Evolutionary conservation across 2,888 invertebrate species (phyloP), one percentile per base, ranked within the genome.

Genomic region (Galerucella calmariensis): DNA sequence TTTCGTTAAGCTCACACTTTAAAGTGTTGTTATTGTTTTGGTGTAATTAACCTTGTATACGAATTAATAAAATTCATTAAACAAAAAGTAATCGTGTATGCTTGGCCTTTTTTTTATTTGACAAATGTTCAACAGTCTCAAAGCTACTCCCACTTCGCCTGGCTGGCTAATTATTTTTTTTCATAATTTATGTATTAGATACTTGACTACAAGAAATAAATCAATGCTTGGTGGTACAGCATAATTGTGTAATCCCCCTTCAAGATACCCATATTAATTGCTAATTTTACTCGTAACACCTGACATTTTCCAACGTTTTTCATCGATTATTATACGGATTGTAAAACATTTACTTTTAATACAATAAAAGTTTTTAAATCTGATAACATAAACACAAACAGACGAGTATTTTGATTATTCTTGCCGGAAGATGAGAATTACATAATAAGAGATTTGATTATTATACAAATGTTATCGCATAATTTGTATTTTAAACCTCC

Each of bases 101-200:
- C 4, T 51, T n/a, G 16, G 20, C 20, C n/a, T 16, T 67, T 58
- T 56, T 56, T 16, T 67, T 41, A 51, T 58, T 67, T 44, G 56
- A 58, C 67, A 56, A 56, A 16, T 56, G 10, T 41, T 56, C 41
- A 20, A 66, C 12, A 53, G 10, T 53, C 53, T 66, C 9, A 3
- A 16, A 20, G 51, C 27, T 68, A 68, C 58, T 68, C 58, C 68
- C 59, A 41, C 67, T 35, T 56, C 24, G 10, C n/a, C 5, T 16
- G 56, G 16, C 56, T 35, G 20, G 48, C n/a, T 67, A 67, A 67
- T 58, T 68, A 58, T 41, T 58, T 68, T 68, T 20, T 68, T 58
- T 59, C 35, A 41, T 41, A 68, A 67, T 67, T 53, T 68, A 68
- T 68, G 44, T 44, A 68, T 46, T 46, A 56, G 56, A 53, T 41